phyloP scores from a whole-genome alignment of 2,113 vertebrate species.

The Stegostoma tigrinum region DNA sequence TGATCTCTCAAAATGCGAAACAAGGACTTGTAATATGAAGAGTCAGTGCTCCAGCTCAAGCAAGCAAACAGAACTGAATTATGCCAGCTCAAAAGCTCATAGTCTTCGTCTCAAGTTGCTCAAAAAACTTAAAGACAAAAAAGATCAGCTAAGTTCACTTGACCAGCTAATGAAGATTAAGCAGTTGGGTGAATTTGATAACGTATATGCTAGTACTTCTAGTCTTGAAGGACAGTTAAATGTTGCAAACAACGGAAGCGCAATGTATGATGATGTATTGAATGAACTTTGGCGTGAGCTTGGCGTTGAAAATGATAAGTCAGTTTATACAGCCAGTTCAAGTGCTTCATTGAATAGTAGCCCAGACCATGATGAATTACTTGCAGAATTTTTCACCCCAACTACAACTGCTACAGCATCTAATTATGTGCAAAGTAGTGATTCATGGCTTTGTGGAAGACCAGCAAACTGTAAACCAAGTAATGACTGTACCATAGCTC shows the following conservation, averaged over 20 bases:
- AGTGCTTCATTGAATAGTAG: conserved; percentile 46
- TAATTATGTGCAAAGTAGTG: conserved; percentile 46
- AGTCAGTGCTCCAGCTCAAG: neutral
- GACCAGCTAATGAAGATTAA: conserved; percentile 54
- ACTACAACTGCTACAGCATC: conserved; percentile 53
- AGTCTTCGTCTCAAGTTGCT: conserved; percentile 75
- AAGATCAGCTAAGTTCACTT: conserved; percentile 75
- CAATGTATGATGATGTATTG: conserved; percentile 55
- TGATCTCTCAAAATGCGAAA: neutral
- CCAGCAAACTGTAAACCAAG: conserved; percentile 57
- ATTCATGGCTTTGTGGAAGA: conserved; percentile 44
- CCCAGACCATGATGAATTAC: conserved; percentile 60
- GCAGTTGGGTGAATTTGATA: conserved; percentile 37
- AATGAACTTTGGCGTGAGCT: conserved; percentile 56
- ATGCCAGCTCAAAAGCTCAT: conserved; percentile 54
- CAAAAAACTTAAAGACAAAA: conserved; percentile 83
- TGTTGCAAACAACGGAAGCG: conserved; percentile 44
- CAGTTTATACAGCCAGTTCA: conserved; percentile 51
- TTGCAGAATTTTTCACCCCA: conserved; percentile 75
- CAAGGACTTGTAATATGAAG: neutral
- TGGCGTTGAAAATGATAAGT: conserved; percentile 51
- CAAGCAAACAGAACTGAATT: conserved; percentile 40
- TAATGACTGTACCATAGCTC: conserved; percentile 17
- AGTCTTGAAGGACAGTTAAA: neutral
- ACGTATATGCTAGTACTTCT: conserved; percentile 37